phyloP scores from a whole-genome alignment of 1,140 invertebrate genomes.

The Dendrolimus kikuchii region DNA sequence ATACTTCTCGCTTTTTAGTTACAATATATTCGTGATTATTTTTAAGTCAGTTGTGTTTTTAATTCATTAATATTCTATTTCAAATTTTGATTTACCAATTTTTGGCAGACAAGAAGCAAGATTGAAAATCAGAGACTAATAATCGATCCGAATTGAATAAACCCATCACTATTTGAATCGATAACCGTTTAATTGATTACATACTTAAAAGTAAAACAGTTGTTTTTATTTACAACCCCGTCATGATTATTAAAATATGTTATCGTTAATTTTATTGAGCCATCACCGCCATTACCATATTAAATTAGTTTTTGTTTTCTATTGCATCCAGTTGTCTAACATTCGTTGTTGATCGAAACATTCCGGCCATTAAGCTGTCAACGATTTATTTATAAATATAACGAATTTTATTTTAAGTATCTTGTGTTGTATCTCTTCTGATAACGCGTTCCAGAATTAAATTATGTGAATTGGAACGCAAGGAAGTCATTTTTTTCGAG shows the following conservation, averaged over 20 bases:
- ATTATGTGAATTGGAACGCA: not conserved
- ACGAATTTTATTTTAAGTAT: too few relatives aligned
- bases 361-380: slow-evolving; percentile 18
- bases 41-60: too few relatives aligned
- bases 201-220: too few relatives aligned
- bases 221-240: slow-evolving; percentile 5
- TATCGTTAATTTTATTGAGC: slow-evolving; percentile 39
- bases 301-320: slow-evolving; percentile 24
- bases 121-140: too few relatives aligned
- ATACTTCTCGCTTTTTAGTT: too few relatives aligned
- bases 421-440: not conserved
- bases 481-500: too few relatives aligned
- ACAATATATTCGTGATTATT: slow-evolving; percentile 21
- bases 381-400: slow-evolving; percentile 5
- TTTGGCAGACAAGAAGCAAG: too few relatives aligned
- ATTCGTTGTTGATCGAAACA: slow-evolving; percentile 13
- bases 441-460: not conserved
- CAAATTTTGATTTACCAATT: too few relatives aligned
- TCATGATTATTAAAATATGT: slow-evolving; percentile 22
- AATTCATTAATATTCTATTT: too few relatives aligned
- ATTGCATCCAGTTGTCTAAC: slow-evolving; percentile 6
- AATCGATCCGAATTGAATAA: too few relatives aligned
- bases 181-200: too few relatives aligned
- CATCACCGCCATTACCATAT: slow-evolving; percentile 32
- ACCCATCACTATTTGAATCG: too few relatives aligned